These are phyloP conservation scores for Melanerpes aurifrons DNA, from an alignment of 2,113 vertebrate genomes.

Conservation along the genomic window DNA sequence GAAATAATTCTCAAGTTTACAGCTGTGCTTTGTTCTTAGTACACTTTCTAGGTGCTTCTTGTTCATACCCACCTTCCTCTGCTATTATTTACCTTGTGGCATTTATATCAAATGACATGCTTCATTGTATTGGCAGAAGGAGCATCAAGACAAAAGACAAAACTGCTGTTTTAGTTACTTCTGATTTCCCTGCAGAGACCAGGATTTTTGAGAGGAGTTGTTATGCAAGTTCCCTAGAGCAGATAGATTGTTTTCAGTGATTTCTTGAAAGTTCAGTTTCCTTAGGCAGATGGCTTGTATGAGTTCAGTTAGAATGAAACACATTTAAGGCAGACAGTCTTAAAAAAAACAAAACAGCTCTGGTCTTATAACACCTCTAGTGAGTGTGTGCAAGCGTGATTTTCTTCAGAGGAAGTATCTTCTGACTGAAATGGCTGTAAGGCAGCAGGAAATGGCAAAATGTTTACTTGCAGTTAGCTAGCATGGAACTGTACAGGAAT, in stretches of 20 bases:
- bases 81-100: neutral
- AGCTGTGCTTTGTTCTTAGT: neutral
- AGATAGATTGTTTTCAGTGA: neutral
- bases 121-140: neutral
- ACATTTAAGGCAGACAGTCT: neutral
- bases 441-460: slow-evolving; percentile 24
- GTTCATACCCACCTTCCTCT: neutral
- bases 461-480: neutral
- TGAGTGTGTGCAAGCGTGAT: neutral
- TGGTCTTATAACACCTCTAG: neutral
- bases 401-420: neutral
- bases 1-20: neutral
- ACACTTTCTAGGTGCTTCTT: neutral
- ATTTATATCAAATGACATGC: neutral
- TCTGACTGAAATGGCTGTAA: neutral
- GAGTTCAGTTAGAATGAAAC: neutral
- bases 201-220: neutral
- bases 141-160: neutral
- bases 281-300: neutral
- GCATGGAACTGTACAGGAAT: neutral
- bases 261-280: neutral
- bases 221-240: neutral
- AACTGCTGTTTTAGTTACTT: neutral
- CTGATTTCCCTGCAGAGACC: neutral
- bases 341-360: neutral